These are phyloP conservation scores for Vanessa atalanta DNA, from an alignment of 1,140 invertebrate genomes.

Conservation along the genomic window DNA sequence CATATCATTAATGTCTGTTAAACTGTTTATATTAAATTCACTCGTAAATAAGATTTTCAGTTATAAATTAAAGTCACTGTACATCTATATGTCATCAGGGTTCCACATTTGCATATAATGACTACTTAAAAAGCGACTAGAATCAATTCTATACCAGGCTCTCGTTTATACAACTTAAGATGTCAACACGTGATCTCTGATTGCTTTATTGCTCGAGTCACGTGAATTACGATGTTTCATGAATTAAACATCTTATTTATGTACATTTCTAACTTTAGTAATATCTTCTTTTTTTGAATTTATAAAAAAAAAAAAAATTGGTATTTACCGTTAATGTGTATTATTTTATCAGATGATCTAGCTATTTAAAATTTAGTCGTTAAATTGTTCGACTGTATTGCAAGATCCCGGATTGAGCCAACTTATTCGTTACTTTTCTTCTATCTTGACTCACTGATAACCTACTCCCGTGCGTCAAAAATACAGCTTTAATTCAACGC, in stretches of 20 bases:
- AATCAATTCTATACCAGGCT: slow-evolving; percentile 53
- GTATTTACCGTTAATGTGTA: too few relatives aligned
- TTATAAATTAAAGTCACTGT: slow-evolving; percentile 6
- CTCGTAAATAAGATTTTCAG: background rate
- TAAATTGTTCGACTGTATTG: too few relatives aligned
- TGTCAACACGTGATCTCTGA: slow-evolving; percentile 61
- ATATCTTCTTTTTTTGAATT: background rate
- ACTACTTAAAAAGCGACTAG: slow-evolving; percentile 66
- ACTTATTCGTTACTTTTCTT: too few relatives aligned
- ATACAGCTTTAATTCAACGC: too few relatives aligned
- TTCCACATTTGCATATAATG: slow-evolving; percentile 71
- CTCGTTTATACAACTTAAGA: slow-evolving; percentile 52
- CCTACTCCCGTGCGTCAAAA: too few relatives aligned
- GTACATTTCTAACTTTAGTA: background rate
- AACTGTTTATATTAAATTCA: too few relatives aligned
- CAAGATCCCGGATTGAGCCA: too few relatives aligned
- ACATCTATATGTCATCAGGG: slow-evolving; percentile 54
- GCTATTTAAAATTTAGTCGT: too few relatives aligned
- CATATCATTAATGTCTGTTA: too few relatives aligned
- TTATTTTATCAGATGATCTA: too few relatives aligned
- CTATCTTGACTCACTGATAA: too few relatives aligned
- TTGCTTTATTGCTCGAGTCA: slow-evolving; percentile 54
- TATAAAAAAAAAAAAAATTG: too few relatives aligned
- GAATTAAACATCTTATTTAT: slow-evolving; percentile 44
- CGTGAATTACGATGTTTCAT: slow-evolving; percentile 39